A percentile compares a stretch with the other conserved stretches of the same genome.
Conservation (phyloP, 2,888 invertebrate species). For the Anagyrus pseudococci region DNA sequence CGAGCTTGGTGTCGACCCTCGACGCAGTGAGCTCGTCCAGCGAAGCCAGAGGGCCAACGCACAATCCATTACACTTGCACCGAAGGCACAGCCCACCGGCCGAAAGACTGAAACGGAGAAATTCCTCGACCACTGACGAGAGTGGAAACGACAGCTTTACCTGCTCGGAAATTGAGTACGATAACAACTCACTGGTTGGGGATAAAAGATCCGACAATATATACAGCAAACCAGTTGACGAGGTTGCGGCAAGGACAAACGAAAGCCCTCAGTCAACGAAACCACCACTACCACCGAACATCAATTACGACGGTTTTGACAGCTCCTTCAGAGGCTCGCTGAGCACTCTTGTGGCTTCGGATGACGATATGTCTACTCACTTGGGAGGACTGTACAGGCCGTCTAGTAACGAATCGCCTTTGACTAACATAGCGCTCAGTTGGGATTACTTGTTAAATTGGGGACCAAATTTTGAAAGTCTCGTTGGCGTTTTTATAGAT, state of each 20-base stretch:
- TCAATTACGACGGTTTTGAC: slow-evolving; percentile 88
- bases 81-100: slow-evolving; percentile 72
- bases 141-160: slow-evolving; percentile 96
- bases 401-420: slow-evolving; percentile 76
- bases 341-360: slow-evolving; percentile 91
- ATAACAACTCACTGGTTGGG: slow-evolving; percentile 84
- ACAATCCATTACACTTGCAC: slow-evolving; percentile 74
- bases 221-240: slow-evolving; percentile 67
- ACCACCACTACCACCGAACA: slow-evolving; percentile 75
- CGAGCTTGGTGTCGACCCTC: slow-evolving; percentile 88
- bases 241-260: slow-evolving; percentile 48
- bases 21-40: slow-evolving; percentile 94
- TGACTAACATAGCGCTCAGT: slow-evolving; percentile 73
- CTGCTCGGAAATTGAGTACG: slow-evolving; percentile 97
- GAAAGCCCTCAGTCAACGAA: slow-evolving; percentile 64
- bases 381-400: slow-evolving; percentile 83
- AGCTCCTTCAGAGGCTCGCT: slow-evolving; percentile 93
- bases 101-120: slow-evolving; percentile 74
- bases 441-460: slow-evolving; percentile 96
- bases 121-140: slow-evolving; percentile 90
- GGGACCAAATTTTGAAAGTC: slow-evolving; percentile 95
- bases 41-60: slow-evolving; percentile 76
- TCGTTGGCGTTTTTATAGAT: slow-evolving; percentile 95
- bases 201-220: slow-evolving; percentile 75
- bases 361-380: slow-evolving; percentile 86